These are phyloP conservation scores for Colistium nudipinnis DNA, from an alignment of 2,113 vertebrate species.

Conservation along the genomic window DNA sequence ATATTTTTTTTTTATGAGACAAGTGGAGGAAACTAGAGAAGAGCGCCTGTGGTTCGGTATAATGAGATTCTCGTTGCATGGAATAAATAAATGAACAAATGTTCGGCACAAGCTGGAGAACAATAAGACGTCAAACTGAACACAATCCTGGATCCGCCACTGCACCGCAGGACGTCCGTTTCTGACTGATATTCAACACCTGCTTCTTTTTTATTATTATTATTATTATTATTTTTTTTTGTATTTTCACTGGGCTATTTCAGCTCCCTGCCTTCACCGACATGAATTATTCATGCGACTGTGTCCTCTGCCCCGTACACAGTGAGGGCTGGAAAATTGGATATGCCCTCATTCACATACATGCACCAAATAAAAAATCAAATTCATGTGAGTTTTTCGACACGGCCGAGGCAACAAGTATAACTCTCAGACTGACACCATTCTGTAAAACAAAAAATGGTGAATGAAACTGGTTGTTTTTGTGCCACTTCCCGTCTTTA, in stretches of 20 bases:
- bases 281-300: constrained; percentile 62
- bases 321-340: constrained; percentile 34
- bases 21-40: too few species aligned
- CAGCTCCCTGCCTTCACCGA: constrained; percentile 12
- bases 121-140: neutral
- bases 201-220: neutral
- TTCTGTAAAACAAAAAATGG: constrained; percentile 31
- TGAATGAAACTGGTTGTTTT: constrained; percentile 22
- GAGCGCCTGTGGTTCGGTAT: neutral
- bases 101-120: constrained; percentile 1
- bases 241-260: constrained; percentile 10
- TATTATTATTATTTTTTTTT: neutral
- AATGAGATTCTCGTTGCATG: neutral
- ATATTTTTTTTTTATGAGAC: too few species aligned
- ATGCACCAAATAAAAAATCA: constrained; percentile 14
- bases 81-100: neutral
- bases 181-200: constrained; percentile 9
- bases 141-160: neutral
- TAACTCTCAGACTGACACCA: constrained; percentile 34
- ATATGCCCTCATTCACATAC: constrained; percentile 51
- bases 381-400: constrained; percentile 16
- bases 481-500: neutral
- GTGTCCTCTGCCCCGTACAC: constrained; percentile 11
- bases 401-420: constrained; percentile 20
- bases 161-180: neutral